Conservation (phyloP, 1,140 invertebrate genomes). For the Apis dorsata region DNA sequence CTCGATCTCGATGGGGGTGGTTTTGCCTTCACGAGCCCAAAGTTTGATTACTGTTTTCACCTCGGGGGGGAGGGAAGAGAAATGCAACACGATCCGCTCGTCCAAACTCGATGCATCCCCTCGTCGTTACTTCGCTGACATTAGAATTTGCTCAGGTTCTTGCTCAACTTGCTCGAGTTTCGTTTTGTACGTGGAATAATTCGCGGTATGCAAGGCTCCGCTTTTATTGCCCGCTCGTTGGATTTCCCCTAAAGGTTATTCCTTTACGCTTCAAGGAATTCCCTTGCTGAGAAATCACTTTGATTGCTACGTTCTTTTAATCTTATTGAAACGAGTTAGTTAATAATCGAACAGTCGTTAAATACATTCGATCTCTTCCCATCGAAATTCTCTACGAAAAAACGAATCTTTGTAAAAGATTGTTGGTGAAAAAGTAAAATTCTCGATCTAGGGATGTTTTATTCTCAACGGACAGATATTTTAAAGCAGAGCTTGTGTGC, state of each 20-base stretch:
- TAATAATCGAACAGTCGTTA: too few species aligned
- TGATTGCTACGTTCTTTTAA: not conserved
- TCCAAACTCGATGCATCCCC: slow-evolving; percentile 33
- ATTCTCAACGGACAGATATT: too few species aligned
- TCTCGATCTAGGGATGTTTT: too few species aligned
- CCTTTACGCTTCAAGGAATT: too few species aligned
- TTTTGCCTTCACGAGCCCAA: slow-evolving; percentile 46
- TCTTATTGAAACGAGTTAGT: too few species aligned
- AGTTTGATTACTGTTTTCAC: slow-evolving; percentile 65
- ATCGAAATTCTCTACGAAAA: too few species aligned
- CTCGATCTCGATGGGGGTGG: slow-evolving; percentile 26
- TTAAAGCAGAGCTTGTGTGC: not conserved
- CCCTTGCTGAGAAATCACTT: not conserved
- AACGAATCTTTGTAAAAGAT: too few species aligned
- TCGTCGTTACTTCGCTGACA: slow-evolving; percentile 26
- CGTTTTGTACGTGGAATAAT: slow-evolving; percentile 8
- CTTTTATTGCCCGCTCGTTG: not conserved
- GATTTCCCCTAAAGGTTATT: not conserved
- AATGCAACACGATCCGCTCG: slow-evolving; percentile 33
- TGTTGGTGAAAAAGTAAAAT: too few species aligned
- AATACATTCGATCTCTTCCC: too few species aligned
- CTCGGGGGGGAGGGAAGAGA: slow-evolving; percentile 4
- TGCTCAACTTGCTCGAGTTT: not conserved
- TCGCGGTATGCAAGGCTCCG: not conserved
- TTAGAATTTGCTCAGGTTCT: slow-evolving; percentile 17